Conservation (phyloP, 2,797 vertebrate genomes). For the Oreochromis grahami region DNA sequence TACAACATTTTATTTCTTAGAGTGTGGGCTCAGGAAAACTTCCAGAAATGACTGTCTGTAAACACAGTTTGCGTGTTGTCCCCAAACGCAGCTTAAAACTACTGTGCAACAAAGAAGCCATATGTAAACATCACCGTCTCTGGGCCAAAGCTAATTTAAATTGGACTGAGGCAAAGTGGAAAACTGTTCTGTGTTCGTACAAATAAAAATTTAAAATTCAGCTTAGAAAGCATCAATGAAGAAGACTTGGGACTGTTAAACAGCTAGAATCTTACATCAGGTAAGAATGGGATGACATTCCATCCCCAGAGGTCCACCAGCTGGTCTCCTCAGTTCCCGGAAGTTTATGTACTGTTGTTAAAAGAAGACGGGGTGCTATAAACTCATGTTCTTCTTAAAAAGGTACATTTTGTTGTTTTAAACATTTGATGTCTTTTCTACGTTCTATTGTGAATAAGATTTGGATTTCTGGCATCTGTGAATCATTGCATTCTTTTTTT, state of each 20-base stretch:
- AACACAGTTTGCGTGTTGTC: neutral
- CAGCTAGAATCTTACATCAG: rapidly evolving
- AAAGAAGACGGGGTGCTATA: neutral
- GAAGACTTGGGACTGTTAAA: neutral
- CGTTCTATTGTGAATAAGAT: neutral
- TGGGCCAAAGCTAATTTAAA: neutral
- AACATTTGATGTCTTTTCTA: rapidly evolving
- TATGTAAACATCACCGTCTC: rapidly evolving
- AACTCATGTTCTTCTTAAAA: neutral
- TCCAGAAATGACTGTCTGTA: neutral
- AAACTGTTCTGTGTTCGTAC: neutral
- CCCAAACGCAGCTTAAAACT: neutral
- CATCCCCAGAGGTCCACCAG: neutral
- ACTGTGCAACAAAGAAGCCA: neutral
- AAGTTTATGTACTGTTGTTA: neutral
- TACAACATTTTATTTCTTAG: too few species aligned
- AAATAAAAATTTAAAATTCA: neutral
- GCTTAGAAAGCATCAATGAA: rapidly evolving
- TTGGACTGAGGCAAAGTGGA: neutral
- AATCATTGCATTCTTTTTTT: neutral
- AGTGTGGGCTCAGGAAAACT: neutral
- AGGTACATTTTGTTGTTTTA: rapidly evolving
- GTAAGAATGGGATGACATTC: neutral
- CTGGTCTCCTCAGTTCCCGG: neutral
- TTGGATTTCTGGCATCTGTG: neutral